These are phyloP conservation scores for Oreohelix idahoensis DNA, from an alignment of 1,140 invertebrate genomes.

Conservation along the genomic window DNA sequence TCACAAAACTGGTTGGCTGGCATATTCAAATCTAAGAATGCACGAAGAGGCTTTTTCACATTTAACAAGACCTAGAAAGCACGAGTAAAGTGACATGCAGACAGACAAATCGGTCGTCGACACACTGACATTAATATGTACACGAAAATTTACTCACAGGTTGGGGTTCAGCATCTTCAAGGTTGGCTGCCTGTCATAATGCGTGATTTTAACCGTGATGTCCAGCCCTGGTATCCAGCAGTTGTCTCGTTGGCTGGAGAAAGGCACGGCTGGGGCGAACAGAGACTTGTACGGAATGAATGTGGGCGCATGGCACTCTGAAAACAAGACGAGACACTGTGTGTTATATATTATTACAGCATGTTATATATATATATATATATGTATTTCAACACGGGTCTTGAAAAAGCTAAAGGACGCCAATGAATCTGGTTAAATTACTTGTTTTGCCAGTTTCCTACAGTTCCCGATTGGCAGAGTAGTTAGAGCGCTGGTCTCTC, in stretches of 20 bases:
- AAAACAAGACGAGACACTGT: background rate
- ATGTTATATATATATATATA: too few species aligned
- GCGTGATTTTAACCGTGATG: slow-evolving; percentile 81
- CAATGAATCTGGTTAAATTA: too few species aligned
- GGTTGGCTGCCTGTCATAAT: slow-evolving; percentile 83
- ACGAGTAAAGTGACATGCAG: background rate
- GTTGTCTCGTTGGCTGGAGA: slow-evolving; percentile 81
- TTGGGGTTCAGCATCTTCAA: slow-evolving; percentile 86
- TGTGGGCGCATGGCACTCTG: slow-evolving; percentile 10
- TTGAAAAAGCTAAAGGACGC: too few species aligned
- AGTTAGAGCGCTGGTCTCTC: too few species aligned
- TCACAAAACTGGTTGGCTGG: too few species aligned
- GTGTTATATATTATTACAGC: too few species aligned
- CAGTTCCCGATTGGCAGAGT: too few species aligned
- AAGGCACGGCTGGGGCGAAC: slow-evolving; percentile 80
- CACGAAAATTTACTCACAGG: slow-evolving; percentile 73
- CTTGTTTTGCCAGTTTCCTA: too few species aligned
- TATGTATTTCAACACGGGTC: too few species aligned
- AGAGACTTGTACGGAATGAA: slow-evolving; percentile 78
- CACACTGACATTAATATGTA: background rate
- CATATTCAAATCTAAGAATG: too few species aligned
- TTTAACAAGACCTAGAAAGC: too few species aligned
- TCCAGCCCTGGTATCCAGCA: slow-evolving; percentile 85
- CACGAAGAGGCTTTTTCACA: too few species aligned
- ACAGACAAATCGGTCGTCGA: background rate